These are phyloP conservation scores for Sinohyriopsis cumingii DNA, from an alignment of 2,888 invertebrate species.

Conservation along the genomic window DNA sequence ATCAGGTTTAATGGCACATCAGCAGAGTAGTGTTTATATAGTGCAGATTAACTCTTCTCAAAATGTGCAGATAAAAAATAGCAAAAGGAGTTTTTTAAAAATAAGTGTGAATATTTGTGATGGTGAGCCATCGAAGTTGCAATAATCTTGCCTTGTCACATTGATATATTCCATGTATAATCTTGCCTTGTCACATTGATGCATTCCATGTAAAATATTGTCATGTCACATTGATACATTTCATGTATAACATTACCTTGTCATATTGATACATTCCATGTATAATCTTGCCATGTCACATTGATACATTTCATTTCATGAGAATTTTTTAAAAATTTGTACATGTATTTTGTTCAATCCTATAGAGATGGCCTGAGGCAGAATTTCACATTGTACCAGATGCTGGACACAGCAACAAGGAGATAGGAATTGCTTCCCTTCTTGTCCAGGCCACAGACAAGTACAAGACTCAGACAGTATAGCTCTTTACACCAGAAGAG, in stretches of 20 bases:
- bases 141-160: background rate
- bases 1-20: no score
- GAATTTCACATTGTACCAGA: constrained; percentile 53
- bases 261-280: background rate
- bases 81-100: no score
- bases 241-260: background rate
- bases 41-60: no score
- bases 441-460: constrained; percentile 47
- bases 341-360: constrained; percentile 2
- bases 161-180: background rate
- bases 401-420: constrained; percentile 52
- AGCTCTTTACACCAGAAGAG: no score
- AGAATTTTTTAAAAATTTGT: background rate
- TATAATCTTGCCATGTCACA: no score
- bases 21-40: no score
- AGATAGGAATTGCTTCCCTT: constrained; percentile 34
- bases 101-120: no score
- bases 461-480: constrained; percentile 29
- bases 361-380: constrained; percentile 54
- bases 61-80: no score
- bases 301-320: background rate
- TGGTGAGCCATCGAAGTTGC: no score
- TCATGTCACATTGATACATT: background rate
- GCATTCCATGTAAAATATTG: no score
- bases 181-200: no score